phyloP scores from a whole-genome alignment of 2,113 vertebrate genomes.

The Syngnathoides biaculeatus region DNA sequence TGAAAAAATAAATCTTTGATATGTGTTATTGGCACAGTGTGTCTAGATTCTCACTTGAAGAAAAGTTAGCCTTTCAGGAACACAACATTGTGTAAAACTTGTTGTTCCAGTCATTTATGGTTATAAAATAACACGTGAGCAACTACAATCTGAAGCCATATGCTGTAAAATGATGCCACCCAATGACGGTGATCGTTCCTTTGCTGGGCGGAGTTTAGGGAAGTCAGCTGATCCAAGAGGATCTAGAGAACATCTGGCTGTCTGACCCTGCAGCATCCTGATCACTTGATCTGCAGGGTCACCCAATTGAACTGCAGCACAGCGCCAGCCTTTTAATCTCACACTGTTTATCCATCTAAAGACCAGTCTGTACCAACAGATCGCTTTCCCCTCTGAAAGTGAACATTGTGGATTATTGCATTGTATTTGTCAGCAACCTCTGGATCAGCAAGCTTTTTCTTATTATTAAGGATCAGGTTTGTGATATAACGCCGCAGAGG shows the following conservation, averaged over 20 bases:
- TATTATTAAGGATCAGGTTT: conserved; percentile 19
- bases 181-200: conserved; percentile 35
- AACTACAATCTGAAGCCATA: conserved; percentile 38
- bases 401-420: conserved; percentile 33
- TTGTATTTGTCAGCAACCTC: conserved; percentile 10
- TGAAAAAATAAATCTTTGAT: too few species aligned
- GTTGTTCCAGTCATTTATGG: neutral
- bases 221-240: conserved; percentile 64
- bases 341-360: conserved; percentile 57
- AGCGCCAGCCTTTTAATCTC: conserved; percentile 63
- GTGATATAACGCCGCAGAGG: conserved; percentile 45
- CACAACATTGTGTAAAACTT: neutral
- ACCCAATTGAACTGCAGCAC: conserved; percentile 49
- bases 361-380: conserved; percentile 29
- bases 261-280: conserved; percentile 59
- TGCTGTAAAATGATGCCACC: conserved; percentile 42
- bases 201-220: conserved; percentile 38
- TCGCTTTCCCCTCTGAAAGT: conserved; percentile 36
- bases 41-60: neutral
- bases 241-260: conserved; percentile 68
- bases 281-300: conserved; percentile 66
- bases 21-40: neutral
- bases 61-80: neutral
- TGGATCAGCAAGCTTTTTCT: conserved; percentile 29
- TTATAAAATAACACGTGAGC: conserved; percentile 34